Base-by-base conservation (phyloP, 2,888 invertebrate species). In the Protonemura montana region DNA sequence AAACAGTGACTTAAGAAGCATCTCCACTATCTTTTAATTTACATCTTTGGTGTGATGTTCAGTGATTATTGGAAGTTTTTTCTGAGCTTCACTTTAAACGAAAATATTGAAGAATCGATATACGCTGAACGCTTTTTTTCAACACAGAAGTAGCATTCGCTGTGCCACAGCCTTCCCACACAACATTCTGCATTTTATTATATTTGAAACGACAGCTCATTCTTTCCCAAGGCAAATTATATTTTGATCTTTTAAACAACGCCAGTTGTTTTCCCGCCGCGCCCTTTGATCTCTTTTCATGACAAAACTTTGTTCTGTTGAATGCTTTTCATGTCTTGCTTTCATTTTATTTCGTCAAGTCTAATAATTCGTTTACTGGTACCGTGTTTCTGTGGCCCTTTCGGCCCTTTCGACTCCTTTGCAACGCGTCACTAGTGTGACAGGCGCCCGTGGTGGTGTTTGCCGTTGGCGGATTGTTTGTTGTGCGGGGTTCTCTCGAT, bases 391-490 rank as follows among this genome's bases (percentile, higher is more conserved):
- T n/a, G n/a, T n/a, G n/a, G n/a, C 59, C 21, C 59, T 10, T 13
- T n/a, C n/a, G n/a, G 21, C 59, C 59, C 59, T 59, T 59, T 59
- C 59, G 59, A 21, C 21, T 21, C 21, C 59, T 59, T 59, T 59
- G 13, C 59, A 21, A 59, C 59, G 21, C 21, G 6, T 7, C 59
- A 21, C 13, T 59, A 59, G 59, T 59, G 13, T 59, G 59, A 59
- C 59, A 59, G 13, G 16, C 16, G 59, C 59, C 16, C 59, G 16
- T 1, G 16, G 41, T 7, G 41, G 59, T 59, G 59, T 59, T 59
- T 59, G 59, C 59, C 59, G 21, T 59, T 59, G 59, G 59, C 59
- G 59, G 59, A 59, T 59, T 59, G 59, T 59, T 59, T 59, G 59
- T 59, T 21, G 59, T 59, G 7, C 59, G 59, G 59, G n/a, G 59